Evolutionary conservation across 2,888 invertebrate genomes (phyloP).

Genomic region (Trissolcus brochymenae): DNA sequence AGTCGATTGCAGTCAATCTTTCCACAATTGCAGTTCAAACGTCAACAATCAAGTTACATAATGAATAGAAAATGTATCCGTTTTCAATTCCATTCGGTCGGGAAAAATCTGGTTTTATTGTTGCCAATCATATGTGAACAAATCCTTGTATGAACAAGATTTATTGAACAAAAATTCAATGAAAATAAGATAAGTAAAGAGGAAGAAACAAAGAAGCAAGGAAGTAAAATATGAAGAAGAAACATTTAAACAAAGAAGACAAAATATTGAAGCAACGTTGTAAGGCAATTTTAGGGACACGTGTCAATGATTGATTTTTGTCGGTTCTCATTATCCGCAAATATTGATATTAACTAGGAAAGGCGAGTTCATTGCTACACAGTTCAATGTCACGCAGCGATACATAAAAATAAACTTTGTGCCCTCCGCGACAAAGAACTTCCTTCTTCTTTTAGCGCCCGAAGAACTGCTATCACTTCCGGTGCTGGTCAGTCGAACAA

Average conservation of each 20-base stretch:
- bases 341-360: conserved; percentile 12
- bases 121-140: too few relatives aligned
- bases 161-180: too few relatives aligned
- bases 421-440: not conserved
- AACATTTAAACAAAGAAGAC: too few relatives aligned
- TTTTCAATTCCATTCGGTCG: conserved; percentile 1
- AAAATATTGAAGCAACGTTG: too few relatives aligned
- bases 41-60: not conserved
- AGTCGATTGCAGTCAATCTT: conserved; percentile 14
- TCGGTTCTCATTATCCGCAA: conserved; percentile 14
- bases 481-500: not conserved
- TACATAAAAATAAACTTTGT: conserved; percentile 31
- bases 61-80: conserved; percentile 6
- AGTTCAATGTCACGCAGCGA: conserved; percentile 41
- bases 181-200: too few relatives aligned
- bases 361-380: conserved; percentile 36
- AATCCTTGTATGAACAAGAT: too few relatives aligned
- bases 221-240: too few relatives aligned
- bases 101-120: conserved; percentile 3
- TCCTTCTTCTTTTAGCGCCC: too few relatives aligned
- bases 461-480: too few relatives aligned
- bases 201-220: too few relatives aligned
- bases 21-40: conserved; percentile 3
- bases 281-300: not conserved
- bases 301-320: conserved; percentile 23